Conservation (phyloP, 2,113 vertebrate genomes). For the Scartelaos histophorus region DNA sequence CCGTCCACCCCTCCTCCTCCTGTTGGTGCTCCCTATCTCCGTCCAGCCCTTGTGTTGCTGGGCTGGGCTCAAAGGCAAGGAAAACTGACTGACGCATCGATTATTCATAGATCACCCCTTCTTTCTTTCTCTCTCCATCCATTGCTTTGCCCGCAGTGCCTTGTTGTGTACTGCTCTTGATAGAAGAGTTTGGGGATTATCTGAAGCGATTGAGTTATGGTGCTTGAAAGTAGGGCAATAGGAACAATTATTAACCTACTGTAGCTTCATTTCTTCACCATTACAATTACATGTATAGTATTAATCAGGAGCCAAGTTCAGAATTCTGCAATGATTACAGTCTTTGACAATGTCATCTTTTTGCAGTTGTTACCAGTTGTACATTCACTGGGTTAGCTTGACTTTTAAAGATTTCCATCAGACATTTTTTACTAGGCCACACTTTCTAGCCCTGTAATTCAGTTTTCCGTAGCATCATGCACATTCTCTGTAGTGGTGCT, state of each 20-base stretch:
- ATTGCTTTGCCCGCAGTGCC: slow-evolving; percentile 35
- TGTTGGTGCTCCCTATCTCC: slow-evolving; percentile 51
- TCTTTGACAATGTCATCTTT: neutral
- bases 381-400: neutral
- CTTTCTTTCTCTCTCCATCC: slow-evolving; percentile 22
- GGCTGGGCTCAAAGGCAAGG: slow-evolving; percentile 65
- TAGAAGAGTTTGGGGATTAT: slow-evolving; percentile 23
- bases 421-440: slow-evolving; percentile 6
- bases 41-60: slow-evolving; percentile 56
- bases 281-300: neutral
- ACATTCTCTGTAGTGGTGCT: slow-evolving; percentile 1
- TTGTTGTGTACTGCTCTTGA: slow-evolving; percentile 27
- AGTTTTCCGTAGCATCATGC: slow-evolving; percentile 6
- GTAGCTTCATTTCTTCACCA: neutral
- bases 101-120: slow-evolving; percentile 72
- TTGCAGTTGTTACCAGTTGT: neutral
- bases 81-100: slow-evolving; percentile 70
- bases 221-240: slow-evolving; percentile 20
- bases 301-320: neutral
- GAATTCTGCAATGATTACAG: neutral
- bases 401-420: neutral
- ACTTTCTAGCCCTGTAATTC: neutral
- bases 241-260: neutral
- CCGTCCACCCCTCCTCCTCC: slow-evolving; percentile 47
- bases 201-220: slow-evolving; percentile 18